A percentile compares a stretch with the other conserved stretches of the same genome.
Conservation (phyloP, 2,888 invertebrate species). For the Eilema depressum region DNA sequence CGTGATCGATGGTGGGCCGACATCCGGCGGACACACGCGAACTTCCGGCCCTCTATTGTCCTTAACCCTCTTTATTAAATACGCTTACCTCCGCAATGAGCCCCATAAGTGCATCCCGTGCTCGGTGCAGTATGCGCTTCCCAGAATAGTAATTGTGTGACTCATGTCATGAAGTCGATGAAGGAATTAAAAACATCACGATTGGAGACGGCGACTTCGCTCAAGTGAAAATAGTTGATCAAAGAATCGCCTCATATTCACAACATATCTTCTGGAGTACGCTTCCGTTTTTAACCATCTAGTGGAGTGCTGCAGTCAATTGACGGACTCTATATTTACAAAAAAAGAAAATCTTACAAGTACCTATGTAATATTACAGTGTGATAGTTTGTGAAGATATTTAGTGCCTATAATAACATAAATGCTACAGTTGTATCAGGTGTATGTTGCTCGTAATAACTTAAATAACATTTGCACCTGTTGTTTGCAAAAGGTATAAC, state of each 20-base stretch:
- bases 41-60: conserved; percentile 79
- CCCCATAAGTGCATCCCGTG: conserved; percentile 55
- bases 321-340: no score
- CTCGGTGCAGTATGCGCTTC: conserved; percentile 37
- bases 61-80: conserved; percentile 63
- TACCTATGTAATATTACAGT: no score
- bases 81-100: conserved; percentile 61
- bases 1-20: conserved; percentile 69
- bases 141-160: conserved; percentile 50
- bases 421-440: neutral
- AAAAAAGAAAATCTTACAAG: no score
- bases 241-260: no score
- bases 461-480: conserved; percentile 3
- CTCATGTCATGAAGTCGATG: conserved; percentile 26
- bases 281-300: no score
- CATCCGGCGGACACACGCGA: conserved; percentile 79
- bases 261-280: no score
- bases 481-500: neutral
- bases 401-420: no score
- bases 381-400: no score
- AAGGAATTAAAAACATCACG: conserved; percentile 5
- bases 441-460: neutral
- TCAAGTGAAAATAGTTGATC: neutral
- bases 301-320: no score
- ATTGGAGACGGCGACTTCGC: neutral